phyloP scores from a whole-genome alignment of 2,113 vertebrate genomes.

The Chloropsis cyanopogon region DNA sequence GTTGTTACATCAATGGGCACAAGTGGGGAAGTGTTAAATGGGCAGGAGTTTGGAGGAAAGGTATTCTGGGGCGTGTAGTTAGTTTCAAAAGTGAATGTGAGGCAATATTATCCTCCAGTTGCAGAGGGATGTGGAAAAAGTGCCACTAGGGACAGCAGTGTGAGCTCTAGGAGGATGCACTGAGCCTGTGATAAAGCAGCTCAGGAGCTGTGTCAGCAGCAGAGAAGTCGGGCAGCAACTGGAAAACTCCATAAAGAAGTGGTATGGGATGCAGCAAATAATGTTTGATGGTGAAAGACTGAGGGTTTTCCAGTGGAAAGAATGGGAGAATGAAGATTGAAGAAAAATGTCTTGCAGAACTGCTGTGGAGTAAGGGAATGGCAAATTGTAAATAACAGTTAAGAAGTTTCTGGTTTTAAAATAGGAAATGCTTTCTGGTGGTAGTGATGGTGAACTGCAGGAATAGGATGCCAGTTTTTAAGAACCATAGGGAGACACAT shows the following conservation, averaged over 20 bases:
- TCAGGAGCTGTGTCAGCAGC: not conserved
- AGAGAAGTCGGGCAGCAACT: not conserved
- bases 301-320: not conserved
- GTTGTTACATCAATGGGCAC: rapidly evolving
- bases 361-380: not conserved
- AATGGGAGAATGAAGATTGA: not conserved
- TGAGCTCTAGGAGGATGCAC: not conserved
- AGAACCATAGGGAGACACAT: not conserved
- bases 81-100: not conserved
- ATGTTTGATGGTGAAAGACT: not conserved
- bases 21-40: not conserved
- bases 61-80: rapidly evolving
- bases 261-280: not conserved
- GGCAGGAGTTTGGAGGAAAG: not conserved
- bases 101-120: rapidly evolving
- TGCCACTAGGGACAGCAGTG: not conserved
- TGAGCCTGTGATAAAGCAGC: not conserved
- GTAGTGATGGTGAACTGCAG: not conserved
- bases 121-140: not conserved
- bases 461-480: not conserved
- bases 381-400: not conserved
- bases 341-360: not conserved
- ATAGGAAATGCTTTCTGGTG: not conserved
- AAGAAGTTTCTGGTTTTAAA: not conserved
- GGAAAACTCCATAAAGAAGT: not conserved